Base-by-base conservation (phyloP, 2,797 vertebrate species). In the Nannoperca obscura region DNA sequence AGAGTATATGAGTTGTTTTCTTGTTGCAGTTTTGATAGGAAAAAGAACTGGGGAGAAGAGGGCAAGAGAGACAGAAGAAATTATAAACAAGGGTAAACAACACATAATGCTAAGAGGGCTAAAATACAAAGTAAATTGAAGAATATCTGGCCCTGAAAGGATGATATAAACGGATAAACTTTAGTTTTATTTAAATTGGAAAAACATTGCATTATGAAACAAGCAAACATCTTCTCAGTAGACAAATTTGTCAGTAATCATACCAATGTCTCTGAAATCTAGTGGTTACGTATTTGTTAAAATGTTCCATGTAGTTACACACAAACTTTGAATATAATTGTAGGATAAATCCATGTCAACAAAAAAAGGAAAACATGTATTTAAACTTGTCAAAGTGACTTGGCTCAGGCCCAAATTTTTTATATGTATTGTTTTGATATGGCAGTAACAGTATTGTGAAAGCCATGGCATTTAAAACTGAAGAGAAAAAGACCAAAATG, bases 41-140 rank as follows among this genome's bases (percentile, higher is more conserved):
- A 38, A 11, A 46, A 34, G 13, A 40, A 17, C 13, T 9, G 5
- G 36, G 34, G 6, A 7, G 5, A 20, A 19, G 17, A 27, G 53
- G 3, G 30, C 27, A 10, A 27, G 11, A 62, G 38, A 38, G 5
- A 32, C 3, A n/a, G 12, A 68, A 7, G 9, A 24, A 47, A 5
- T 0, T 1, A 58, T 55, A 74, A 22, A 40, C 11, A n/a, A 8
- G 4, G 13, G 1, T 38, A 20, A 49, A 30, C n/a, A 60, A 42
- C 4, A 10, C n/a, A 12, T 59, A 6, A 36, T 53, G 49, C 53
- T 34, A 59, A 50, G 13, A 24, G 44, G 11, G 1, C 20, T 52
- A 7, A 22, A 65, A 76, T 34, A 34, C 42, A 12, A 11, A 76
- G 24, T 46, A 49, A 75, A 64, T 46, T 32, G 20, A 62, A n/a